Evolutionary conservation across 2,797 vertebrate species (phyloP).

Genomic region (Spatula clypeata): DNA sequence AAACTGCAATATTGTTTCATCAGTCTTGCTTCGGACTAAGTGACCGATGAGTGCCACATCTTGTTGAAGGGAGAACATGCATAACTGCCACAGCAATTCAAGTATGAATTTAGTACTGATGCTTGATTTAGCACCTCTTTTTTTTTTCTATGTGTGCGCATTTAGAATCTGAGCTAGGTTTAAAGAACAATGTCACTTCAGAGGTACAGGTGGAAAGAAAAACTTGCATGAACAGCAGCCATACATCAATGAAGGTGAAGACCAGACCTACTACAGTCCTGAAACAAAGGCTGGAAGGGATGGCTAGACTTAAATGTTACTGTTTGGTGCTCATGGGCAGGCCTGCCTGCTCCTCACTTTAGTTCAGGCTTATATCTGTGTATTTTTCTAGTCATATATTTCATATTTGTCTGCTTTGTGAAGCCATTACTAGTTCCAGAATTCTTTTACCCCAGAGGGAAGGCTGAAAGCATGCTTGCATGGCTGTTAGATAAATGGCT

Average conservation of each 20-base stretch:
- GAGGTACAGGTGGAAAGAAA: neutral
- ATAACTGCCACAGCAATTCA: neutral
- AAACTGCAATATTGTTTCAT: neutral
- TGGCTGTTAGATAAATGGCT: neutral
- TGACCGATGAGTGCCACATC: fast-evolving
- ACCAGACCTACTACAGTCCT: fast-evolving
- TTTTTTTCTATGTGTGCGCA: neutral
- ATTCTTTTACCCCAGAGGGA: neutral
- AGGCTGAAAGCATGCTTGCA: slow-evolving; percentile 22
- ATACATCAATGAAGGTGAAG: fast-evolving
- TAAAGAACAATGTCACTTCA: neutral
- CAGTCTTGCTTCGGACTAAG: neutral
- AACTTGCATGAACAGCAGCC: fast-evolving
- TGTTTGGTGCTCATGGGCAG: neutral
- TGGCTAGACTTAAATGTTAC: neutral
- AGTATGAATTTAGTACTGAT: neutral
- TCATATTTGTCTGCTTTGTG: slow-evolving; percentile 51
- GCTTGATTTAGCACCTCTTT: fast-evolving
- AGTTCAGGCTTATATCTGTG: neutral
- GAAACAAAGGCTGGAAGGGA: neutral
- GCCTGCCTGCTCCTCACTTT: slow-evolving; percentile 1
- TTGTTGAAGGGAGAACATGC: neutral
- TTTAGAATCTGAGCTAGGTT: neutral
- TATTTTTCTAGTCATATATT: neutral
- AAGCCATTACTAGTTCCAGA: slow-evolving; percentile 12